Conservation (phyloP, 2,888 invertebrate species). For the Melanostoma mellinum region DNA sequence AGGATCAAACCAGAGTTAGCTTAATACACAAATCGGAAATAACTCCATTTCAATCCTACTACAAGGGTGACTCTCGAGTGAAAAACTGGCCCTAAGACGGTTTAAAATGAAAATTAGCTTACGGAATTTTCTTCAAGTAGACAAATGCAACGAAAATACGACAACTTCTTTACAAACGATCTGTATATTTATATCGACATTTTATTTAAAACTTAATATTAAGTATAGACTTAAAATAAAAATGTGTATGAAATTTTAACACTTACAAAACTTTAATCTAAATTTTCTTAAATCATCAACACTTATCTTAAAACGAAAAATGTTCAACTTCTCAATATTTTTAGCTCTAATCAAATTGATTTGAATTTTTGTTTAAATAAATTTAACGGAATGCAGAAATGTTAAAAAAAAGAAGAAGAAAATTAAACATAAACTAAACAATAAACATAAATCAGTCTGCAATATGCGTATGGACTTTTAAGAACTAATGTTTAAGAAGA, state of each 20-base stretch:
- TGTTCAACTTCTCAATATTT: conserved; percentile 20
- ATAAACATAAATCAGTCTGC: conserved; percentile 66
- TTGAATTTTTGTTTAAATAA: conserved; percentile 39
- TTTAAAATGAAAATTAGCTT: no score
- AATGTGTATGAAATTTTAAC: conserved; percentile 20
- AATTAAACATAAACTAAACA: background rate
- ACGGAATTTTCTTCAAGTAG: no score
- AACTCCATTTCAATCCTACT: no score
- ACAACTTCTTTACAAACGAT: conserved; percentile 38
- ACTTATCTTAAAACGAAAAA: conserved; percentile 22
- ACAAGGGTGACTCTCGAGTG: no score
- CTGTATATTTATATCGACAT: conserved; percentile 71
- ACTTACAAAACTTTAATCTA: conserved; percentile 26
- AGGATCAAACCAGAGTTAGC: no score
- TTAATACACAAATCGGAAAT: no score
- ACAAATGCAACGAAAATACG: background rate
- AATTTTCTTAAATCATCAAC: conserved; percentile 19
- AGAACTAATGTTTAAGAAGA: conserved; percentile 23
- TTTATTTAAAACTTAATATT: conserved; percentile 31
- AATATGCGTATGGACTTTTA: conserved; percentile 58
- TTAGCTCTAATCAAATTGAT: conserved; percentile 4
- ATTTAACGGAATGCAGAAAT: conserved; percentile 61
- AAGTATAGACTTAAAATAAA: conserved; percentile 21
- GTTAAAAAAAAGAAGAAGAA: conserved; percentile 33
- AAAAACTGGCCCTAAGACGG: no score